Evolutionary conservation across 2,113 vertebrate genomes (phyloP).

Genomic region (Cardinalis cardinalis): DNA sequence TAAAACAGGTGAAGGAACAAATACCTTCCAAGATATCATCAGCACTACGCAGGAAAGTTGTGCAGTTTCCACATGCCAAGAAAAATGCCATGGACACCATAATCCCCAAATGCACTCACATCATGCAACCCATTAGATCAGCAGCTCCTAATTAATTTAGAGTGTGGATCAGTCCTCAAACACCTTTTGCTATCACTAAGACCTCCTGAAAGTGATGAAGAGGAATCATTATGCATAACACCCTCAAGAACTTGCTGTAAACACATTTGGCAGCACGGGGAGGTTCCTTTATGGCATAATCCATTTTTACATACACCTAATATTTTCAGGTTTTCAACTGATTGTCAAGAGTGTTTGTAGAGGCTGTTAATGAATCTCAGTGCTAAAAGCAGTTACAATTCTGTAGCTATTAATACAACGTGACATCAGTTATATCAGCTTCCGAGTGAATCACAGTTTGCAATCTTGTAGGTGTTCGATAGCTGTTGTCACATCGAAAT

Average conservation of each 20-base stretch:
- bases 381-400: conserved; percentile 78
- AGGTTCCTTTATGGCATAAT: conserved; percentile 43
- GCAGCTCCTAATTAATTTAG: conserved; percentile 5
- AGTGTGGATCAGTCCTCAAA: background rate
- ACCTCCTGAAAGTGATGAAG: background rate
- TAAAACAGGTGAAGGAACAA: background rate
- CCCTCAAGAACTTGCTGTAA: conserved; percentile 28
- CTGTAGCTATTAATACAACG: conserved; percentile 77
- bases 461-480: conserved; percentile 69
- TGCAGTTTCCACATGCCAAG: background rate
- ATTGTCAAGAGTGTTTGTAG: conserved; percentile 57
- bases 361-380: conserved; percentile 74
- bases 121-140: background rate
- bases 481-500: conserved; percentile 74
- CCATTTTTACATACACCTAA: conserved; percentile 43
- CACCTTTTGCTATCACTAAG: conserved; percentile 2
- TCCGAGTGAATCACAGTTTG: conserved; percentile 76
- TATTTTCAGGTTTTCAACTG: conserved; percentile 49
- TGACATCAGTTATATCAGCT: conserved; percentile 75
- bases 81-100: background rate
- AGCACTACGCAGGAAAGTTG: background rate
- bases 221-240: conserved; percentile 16
- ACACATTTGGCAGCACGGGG: conserved; percentile 13
- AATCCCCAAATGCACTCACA: background rate
- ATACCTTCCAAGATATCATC: background rate